Base-by-base conservation (phyloP, 2,797 vertebrate genomes). In the Echeneis naucrates region DNA sequence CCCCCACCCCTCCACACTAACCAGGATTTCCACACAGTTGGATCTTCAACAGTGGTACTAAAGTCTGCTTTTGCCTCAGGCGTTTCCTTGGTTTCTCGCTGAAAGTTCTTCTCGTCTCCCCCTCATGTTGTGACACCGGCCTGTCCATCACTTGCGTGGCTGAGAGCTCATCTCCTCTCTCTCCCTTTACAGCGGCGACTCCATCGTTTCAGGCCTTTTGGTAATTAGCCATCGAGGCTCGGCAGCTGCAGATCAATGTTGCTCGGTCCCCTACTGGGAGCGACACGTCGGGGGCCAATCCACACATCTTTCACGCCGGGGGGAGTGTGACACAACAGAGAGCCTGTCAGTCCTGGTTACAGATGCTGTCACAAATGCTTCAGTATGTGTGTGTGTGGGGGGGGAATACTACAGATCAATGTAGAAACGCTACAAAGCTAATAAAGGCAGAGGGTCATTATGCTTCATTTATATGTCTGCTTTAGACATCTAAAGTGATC, bases 221-320 rank as follows among this genome's bases (percentile, higher is more conserved):
- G 64, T 83, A 88, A 84, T 84, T 86, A 85, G 60, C 53, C 3
- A 75, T 59, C 9, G 42, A 50, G 59, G 47, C 81, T 83, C 81
- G 64, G 65, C 78, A 58, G 67, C 68, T n/a, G 13, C 32, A 40
- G 68, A 85, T 85, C 78, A 75, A 53, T 81, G 61, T 42, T 21
- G 44, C 58, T 85, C 73, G 53, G 60, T 51, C 19, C 26, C 53
- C 77, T 12, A 67, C 77, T 24, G 59, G 59, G 73, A 79, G 51
- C 7, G 32, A 52, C 63, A 57, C 44, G 47, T 68, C 37, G 38
- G 48, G 75, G 38, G 51, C 60, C 21, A 8, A 69, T 55, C 45
- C 35, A 37, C 64, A 19, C 68, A 57, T 70, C 82, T 75, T 69
- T 78, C 53, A 6, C 82, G 56, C 16, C n/a, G 0, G 68, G 67